phyloP scores from a whole-genome alignment of 1,140 invertebrate species.

The Papilio polyxenes region DNA sequence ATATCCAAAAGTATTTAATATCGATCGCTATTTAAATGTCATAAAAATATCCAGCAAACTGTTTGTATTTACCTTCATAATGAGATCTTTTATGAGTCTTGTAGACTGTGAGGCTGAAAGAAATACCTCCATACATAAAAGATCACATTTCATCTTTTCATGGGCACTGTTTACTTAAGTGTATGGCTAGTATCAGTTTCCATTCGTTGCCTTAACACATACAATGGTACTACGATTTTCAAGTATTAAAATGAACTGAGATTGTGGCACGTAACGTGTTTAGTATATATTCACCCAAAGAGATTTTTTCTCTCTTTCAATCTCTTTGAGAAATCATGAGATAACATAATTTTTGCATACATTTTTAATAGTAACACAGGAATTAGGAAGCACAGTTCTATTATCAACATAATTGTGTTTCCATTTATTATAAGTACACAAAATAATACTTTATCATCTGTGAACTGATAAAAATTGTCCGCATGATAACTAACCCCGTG shows the following conservation, averaged over 20 bases:
- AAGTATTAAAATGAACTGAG: too few species aligned
- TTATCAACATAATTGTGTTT: slow-evolving; percentile 11
- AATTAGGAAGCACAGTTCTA: background rate
- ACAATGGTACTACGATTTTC: too few species aligned
- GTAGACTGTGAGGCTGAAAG: too few species aligned
- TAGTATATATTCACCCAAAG: too few species aligned
- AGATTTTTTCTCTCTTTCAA: too few species aligned
- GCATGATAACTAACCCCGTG: background rate
- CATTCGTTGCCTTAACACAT: slow-evolving; percentile 12
- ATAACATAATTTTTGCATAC: too few species aligned
- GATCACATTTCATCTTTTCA: background rate
- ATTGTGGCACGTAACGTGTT: too few species aligned
- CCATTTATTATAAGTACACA: background rate
- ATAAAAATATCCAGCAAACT: slow-evolving; percentile 10
- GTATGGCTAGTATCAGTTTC: background rate
- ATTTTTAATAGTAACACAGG: too few species aligned
- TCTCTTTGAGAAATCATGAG: too few species aligned
- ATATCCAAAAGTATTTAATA: background rate
- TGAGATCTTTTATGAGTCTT: slow-evolving; percentile 29
- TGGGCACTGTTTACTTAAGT: background rate
- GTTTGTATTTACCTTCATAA: slow-evolving; percentile 12
- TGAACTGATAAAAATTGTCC: slow-evolving; percentile 5
- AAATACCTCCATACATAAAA: slow-evolving; percentile 30
- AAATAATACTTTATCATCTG: slow-evolving; percentile 11
- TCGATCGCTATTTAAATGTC: background rate